Evolutionary conservation across 2,113 vertebrate genomes (phyloP), one percentile per base, ranked within the genome.

Genomic region (Gadus chalcogrammus): DNA sequence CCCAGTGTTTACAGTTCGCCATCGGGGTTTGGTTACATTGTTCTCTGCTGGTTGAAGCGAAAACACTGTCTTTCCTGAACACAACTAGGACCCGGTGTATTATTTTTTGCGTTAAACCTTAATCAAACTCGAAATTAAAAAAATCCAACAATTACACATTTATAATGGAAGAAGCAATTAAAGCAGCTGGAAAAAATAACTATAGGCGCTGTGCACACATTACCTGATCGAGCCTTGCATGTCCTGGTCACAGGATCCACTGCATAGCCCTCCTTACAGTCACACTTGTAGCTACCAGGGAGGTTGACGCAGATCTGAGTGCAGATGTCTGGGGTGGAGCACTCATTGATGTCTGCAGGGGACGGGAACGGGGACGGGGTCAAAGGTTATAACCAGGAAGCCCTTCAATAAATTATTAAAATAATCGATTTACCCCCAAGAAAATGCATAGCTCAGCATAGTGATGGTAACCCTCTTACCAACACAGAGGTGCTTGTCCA

Each of bases 291-390:
- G 79, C 91, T 88, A 24, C 95, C 94, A 0, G 83, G 82, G 8
- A 93, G 77, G 82, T 97, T 97, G 71, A 93, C 77, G 3, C 95
- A 97, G 64, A 88, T 80, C 88, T 97, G 95, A 83, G 91, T 92
- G 81, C 95, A 97, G 42, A 72, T 78, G 69, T 94, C 91, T 0
- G 93, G 91, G 4, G 88, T 77, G 16, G 82, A 84, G 55, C 95
- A 97, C 79, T 97, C 95, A 2, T 97, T 74, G 0, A 94, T 90
- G 74, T 97, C 95, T 97, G 84, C 1, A 56, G 61, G 65, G 7
- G 11, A 16, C 5, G 42, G 16, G 20, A 20, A 20, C 15, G 67
- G 64, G 8, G 77, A 16, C 67, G 11, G 60, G 16, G 15, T 0
- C 17, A 70, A 16, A 70, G 13, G 35, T 67, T 60, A 75, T 28